Percentiles rank a stretch among this genome's conserved stretches.
These are phyloP conservation scores for Oreamnos americanus DNA, from an alignment of 2,113 vertebrate species.

Conservation along the genomic window DNA sequence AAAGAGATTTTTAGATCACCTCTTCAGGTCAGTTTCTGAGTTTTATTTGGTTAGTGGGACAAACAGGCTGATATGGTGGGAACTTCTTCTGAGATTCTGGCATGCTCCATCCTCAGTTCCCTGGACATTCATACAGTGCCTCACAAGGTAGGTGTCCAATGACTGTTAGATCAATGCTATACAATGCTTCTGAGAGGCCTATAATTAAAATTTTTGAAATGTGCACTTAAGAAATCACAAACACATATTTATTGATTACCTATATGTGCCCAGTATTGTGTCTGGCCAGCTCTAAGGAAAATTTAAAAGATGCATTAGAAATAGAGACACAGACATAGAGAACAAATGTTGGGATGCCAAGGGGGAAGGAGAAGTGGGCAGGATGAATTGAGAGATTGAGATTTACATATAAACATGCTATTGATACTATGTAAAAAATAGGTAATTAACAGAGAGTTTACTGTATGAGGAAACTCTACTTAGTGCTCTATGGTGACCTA, in stretches of 20 bases:
- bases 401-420: neutral
- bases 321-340: neutral
- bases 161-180: neutral
- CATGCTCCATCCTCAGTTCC: neutral
- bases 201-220: neutral
- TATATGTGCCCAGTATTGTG: neutral
- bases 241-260: neutral
- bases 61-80: neutral
- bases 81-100: neutral
- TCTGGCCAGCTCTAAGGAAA: neutral
- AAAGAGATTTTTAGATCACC: constrained; percentile 41
- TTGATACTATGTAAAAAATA: neutral
- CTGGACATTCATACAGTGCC: neutral
- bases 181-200: neutral
- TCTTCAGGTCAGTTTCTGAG: constrained; percentile 48
- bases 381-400: neutral
- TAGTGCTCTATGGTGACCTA: neutral
- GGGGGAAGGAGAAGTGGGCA: neutral
- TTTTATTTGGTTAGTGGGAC: constrained; percentile 39
- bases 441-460: neutral
- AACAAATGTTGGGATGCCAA: neutral
- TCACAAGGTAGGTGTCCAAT: neutral
- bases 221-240: neutral
- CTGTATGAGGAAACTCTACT: neutral
- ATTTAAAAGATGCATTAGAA: neutral